phyloP scores from a whole-genome alignment of 2,888 invertebrate species.

The Pycnomerus fuliginosus region DNA sequence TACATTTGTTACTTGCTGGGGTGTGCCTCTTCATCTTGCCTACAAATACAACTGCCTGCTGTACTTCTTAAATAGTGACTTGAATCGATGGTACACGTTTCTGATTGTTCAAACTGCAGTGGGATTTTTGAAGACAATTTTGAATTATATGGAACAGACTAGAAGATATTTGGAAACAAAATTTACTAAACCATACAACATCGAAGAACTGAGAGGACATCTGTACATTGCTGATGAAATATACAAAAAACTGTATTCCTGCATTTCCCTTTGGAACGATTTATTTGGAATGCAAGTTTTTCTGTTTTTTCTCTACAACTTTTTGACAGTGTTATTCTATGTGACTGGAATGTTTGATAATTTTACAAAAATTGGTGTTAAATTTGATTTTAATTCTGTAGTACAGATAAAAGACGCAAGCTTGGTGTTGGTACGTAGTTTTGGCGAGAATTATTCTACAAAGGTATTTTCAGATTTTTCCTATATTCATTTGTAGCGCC shows the following conservation, averaged over 20 bases:
- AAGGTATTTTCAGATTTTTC: slow-evolving; percentile 1
- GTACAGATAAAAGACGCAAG: no score
- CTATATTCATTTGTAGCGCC: not conserved
- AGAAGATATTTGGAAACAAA: not conserved
- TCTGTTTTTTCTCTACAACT: not conserved
- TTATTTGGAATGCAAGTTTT: slow-evolving; percentile 1
- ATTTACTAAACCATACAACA: no score
- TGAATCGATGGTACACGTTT: not conserved
- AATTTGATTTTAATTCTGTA: no score
- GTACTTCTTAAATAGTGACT: not conserved
- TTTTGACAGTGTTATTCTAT: slow-evolving; percentile 1
- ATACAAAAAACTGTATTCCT: not conserved
- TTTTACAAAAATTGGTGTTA: no score
- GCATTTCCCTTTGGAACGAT: slow-evolving; percentile 3
- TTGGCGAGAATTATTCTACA: no score
- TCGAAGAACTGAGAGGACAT: no score
- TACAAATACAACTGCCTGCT: not conserved
- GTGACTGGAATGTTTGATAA: no score
- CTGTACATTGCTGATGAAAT: not conserved
- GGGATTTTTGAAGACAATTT: not conserved
- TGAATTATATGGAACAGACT: not conserved
- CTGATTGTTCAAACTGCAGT: slow-evolving; percentile 1
- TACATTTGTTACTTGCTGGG: no score
- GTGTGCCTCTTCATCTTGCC: not conserved
- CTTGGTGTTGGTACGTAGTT: no score